Evolutionary conservation across 1,140 invertebrate genomes (phyloP).

Genomic region (Conus ventricosus): DNA sequence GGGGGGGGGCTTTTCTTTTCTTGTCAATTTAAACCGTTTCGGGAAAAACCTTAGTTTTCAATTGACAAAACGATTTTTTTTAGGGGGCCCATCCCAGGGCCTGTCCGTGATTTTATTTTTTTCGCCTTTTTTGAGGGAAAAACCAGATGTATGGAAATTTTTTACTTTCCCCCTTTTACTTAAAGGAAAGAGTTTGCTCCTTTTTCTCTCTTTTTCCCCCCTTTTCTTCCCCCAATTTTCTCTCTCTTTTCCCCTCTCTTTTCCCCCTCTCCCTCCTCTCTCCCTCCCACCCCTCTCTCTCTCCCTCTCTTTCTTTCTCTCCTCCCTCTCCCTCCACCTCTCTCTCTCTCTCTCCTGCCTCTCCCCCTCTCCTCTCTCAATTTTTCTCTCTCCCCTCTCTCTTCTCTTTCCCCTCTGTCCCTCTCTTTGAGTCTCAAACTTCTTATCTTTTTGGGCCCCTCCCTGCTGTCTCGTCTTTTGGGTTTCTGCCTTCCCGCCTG

Average conservation of each 20-base stretch:
- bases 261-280: no score
- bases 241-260: background rate
- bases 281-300: background rate
- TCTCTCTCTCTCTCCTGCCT: background rate
- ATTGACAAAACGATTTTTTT: no score
- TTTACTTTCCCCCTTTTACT: no score
- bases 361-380: background rate
- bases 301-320: background rate
- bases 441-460: background rate
- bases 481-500: background rate
- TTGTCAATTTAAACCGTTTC: no score
- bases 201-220: background rate
- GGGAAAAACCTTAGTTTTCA: no score
- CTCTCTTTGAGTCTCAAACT: no score
- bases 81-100: no score
- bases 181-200: no score
- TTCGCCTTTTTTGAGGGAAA: no score
- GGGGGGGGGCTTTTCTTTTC: no score
- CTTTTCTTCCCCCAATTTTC: background rate
- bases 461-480: background rate
- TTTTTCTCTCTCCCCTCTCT: background rate
- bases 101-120: no score
- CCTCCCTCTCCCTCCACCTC: background rate
- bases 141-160: no score
- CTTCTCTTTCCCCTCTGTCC: background rate